Evolutionary conservation across 2,113 vertebrate species (phyloP).

Genomic region (Eulacestoma nigropectus): DNA sequence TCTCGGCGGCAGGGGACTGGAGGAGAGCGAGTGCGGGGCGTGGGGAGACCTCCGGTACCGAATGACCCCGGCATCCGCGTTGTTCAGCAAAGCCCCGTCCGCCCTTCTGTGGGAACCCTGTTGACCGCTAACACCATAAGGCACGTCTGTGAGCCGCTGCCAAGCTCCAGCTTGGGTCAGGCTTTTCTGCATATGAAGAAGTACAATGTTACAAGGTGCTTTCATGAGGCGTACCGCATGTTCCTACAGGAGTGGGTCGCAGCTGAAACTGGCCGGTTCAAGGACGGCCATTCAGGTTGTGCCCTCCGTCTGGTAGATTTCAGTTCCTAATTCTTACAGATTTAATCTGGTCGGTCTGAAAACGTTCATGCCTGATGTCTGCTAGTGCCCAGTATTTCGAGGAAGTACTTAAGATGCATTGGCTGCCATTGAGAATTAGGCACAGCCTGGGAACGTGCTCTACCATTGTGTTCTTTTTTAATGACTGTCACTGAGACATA

Average conservation of each 20-base stretch:
- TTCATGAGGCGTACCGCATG: rapidly evolving
- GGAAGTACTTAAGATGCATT: not conserved
- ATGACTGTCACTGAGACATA: too few relatives aligned
- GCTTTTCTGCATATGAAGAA: rapidly evolving
- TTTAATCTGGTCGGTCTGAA: not conserved
- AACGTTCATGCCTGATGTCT: rapidly evolving
- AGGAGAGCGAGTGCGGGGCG: rapidly evolving
- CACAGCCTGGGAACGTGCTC: not conserved
- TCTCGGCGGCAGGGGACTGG: not conserved
- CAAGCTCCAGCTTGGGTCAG: too few relatives aligned
- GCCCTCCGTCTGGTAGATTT: rapidly evolving
- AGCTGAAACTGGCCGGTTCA: rapidly evolving
- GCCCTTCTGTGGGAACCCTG: rapidly evolving
- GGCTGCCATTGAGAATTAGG: not conserved
- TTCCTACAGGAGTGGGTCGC: rapidly evolving
- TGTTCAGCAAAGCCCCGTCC: rapidly evolving
- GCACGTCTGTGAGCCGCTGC: rapidly evolving
- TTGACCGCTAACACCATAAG: rapidly evolving
- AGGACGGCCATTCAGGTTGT: rapidly evolving
- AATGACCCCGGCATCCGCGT: rapidly evolving
- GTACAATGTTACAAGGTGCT: not conserved
- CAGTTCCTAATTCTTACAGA: not conserved
- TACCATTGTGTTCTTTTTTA: not conserved
- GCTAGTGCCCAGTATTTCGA: not conserved
- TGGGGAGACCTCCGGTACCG: rapidly evolving